phyloP scores from a whole-genome alignment of 2,888 invertebrate genomes.

The Ceriagrion tenellum region DNA sequence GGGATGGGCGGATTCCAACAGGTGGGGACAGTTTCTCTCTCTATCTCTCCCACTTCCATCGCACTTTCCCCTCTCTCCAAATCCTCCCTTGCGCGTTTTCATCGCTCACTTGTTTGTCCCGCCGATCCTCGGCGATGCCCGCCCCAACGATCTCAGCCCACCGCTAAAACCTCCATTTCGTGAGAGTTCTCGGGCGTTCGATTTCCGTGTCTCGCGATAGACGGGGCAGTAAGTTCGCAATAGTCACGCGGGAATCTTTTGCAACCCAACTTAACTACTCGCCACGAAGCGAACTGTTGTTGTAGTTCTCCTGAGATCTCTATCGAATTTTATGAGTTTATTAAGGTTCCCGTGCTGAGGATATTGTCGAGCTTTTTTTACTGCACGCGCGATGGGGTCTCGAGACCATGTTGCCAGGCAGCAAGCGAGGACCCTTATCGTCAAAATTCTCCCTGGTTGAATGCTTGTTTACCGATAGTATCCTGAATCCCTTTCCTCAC shows the following conservation, averaged over 20 bases:
- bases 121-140: neutral
- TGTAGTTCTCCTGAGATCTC: neutral
- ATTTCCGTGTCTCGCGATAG: neutral
- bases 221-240: neutral
- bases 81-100: neutral
- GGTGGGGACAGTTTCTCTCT: neutral
- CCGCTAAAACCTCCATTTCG: neutral
- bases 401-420: neutral
- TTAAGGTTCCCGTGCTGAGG: neutral
- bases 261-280: neutral
- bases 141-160: neutral
- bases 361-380: neutral
- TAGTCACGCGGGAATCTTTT: neutral
- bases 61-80: neutral
- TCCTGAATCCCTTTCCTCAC: too few species aligned
- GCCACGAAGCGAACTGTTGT: neutral
- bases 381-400: neutral
- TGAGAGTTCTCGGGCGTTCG: neutral
- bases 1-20: neutral
- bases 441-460: too few species aligned
- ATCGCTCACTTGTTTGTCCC: neutral
- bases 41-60: neutral
- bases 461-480: too few species aligned
- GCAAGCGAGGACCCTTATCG: neutral
- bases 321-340: conserved; percentile 1